Conservation (phyloP, 2,113 vertebrate species). For the Ahaetulla prasina region DNA sequence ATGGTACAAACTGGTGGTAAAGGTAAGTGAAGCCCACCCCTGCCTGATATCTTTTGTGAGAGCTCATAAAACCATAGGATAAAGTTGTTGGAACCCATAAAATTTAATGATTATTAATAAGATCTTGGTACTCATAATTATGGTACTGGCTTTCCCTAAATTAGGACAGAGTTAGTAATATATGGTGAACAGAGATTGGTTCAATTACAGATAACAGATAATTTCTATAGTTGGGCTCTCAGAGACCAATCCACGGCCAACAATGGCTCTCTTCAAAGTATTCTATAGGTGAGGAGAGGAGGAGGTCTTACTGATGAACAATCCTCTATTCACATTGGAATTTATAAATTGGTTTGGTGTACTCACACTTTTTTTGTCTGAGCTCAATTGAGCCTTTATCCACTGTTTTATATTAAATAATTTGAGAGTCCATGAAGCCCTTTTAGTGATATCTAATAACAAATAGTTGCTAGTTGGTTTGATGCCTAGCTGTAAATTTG, state of each 20-base stretch:
- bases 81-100: neutral
- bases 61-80: neutral
- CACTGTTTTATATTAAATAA: neutral
- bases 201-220: neutral
- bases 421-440: neutral
- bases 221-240: neutral
- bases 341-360: neutral
- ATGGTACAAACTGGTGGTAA: too few species aligned
- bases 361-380: neutral
- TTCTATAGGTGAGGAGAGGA: neutral
- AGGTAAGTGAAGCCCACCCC: too few species aligned
- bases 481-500: neutral
- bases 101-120: neutral
- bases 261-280: neutral
- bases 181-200: neutral
- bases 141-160: neutral
- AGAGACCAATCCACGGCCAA: neutral
- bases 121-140: neutral
- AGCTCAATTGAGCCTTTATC: neutral
- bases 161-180: neutral
- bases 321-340: neutral
- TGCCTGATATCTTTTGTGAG: neutral
- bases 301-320: neutral
- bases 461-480: neutral
- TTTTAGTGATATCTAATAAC: neutral